Conservation (phyloP, 2,888 invertebrate species). For the Heliothis peltigera region DNA sequence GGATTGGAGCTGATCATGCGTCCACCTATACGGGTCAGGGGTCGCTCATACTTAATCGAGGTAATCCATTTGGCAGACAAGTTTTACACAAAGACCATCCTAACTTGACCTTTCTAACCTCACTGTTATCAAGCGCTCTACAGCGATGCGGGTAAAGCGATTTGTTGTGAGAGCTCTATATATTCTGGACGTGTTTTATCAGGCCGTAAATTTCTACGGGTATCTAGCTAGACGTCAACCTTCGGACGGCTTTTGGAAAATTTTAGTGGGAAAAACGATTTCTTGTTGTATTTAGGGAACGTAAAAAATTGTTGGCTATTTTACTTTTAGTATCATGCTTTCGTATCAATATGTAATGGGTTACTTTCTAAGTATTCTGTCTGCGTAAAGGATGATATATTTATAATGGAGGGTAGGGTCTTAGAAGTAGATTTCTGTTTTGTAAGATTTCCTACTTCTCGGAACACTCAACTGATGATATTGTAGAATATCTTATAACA, state of each 20-base stretch:
- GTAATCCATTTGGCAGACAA: constrained; percentile 87
- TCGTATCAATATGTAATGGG: constrained; percentile 51
- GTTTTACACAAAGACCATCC: constrained; percentile 77
- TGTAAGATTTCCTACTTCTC: not conserved
- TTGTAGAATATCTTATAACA: not conserved
- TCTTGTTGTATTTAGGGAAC: constrained; percentile 59
- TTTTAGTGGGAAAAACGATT: constrained; percentile 72
- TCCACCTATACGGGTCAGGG: constrained; percentile 82
- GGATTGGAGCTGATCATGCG: constrained; percentile 79
- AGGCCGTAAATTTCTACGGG: constrained; percentile 85
- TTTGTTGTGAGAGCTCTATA: constrained; percentile 73
- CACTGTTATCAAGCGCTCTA: constrained; percentile 49
- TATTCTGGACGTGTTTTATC: constrained; percentile 82
- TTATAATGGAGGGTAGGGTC: constrained; percentile 9
- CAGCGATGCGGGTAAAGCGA: constrained; percentile 56
- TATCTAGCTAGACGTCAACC: constrained; percentile 84
- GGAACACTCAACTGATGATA: not conserved
- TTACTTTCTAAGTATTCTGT: constrained; percentile 29
- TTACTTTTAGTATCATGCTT: constrained; percentile 40
- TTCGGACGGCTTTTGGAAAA: constrained; percentile 78
- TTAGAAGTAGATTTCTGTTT: constrained; percentile 3
- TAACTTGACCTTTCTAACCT: constrained; percentile 68
- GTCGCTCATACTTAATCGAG: constrained; percentile 84
- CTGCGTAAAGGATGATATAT: constrained; percentile 32
- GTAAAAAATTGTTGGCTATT: constrained; percentile 40